Percentiles rank a stretch among this genome's conserved stretches.
Evolutionary conservation across 2,888 invertebrate species (phyloP).

Genomic region (Coleophora flavipennella): DNA sequence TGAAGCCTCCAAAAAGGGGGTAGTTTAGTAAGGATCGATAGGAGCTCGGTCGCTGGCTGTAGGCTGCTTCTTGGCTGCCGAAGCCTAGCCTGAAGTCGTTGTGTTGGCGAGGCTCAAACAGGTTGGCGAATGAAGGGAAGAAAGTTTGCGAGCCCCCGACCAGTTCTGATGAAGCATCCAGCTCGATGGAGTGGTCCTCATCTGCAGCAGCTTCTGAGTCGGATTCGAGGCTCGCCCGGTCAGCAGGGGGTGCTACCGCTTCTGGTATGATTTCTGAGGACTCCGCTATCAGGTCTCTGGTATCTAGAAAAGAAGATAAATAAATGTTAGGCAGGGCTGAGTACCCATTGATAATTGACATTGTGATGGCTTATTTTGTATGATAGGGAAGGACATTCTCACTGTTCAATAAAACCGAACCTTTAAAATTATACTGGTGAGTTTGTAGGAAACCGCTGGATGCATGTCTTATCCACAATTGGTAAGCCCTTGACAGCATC

Average conservation of each 20-base stretch:
- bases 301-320: constrained; percentile 8
- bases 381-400: too few relatives aligned
- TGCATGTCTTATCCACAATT: too few relatives aligned
- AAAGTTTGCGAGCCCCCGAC: constrained; percentile 77
- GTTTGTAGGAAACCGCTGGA: too few relatives aligned
- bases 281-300: constrained; percentile 50
- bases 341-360: too few relatives aligned
- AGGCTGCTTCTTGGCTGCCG: constrained; percentile 73
- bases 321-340: not conserved
- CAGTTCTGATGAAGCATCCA: constrained; percentile 70
- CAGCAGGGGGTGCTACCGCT: constrained; percentile 53
- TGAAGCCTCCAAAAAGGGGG: constrained; percentile 50
- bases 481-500: too few relatives aligned
- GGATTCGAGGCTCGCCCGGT: constrained; percentile 15
- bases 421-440: too few relatives aligned
- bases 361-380: too few relatives aligned
- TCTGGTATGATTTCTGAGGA: constrained; percentile 63
- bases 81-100: constrained; percentile 73
- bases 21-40: constrained; percentile 61
- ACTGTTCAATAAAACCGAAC: too few relatives aligned
- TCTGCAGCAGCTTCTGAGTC: constrained; percentile 37
- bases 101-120: constrained; percentile 73
- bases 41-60: constrained; percentile 73
- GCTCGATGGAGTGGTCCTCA: constrained; percentile 19
- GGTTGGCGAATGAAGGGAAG: constrained; percentile 83